A percentile compares a stretch with the other conserved stretches of the same genome.
Conservation (phyloP, 2,113 vertebrate species). For the Salminus brasiliensis region DNA sequence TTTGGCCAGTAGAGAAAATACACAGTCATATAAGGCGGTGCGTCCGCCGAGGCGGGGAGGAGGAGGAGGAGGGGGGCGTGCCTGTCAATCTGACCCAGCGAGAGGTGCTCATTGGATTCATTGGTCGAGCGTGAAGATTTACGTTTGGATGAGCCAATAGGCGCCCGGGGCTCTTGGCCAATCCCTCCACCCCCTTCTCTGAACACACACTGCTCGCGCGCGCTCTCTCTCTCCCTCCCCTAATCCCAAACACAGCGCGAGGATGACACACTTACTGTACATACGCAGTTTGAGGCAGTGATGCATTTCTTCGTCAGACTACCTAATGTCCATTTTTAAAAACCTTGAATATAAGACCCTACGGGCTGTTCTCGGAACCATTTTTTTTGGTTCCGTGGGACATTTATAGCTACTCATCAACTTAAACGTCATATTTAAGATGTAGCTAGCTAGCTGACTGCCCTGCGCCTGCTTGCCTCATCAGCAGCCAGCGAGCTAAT, state of each 20-base stretch:
- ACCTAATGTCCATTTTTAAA: slow-evolving; percentile 6
- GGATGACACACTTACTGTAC: slow-evolving; percentile 43
- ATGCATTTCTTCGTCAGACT: slow-evolving; percentile 32
- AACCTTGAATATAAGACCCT: neutral
- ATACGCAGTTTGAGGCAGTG: slow-evolving; percentile 6
- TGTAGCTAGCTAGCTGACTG: too few species aligned
- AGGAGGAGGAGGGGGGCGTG: slow-evolving; percentile 37
- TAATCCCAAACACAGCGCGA: slow-evolving; percentile 24
- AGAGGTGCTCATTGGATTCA: slow-evolving; percentile 73
- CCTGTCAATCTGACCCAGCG: slow-evolving; percentile 10
- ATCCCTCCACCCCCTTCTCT: slow-evolving; percentile 48
- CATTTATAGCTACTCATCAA: too few species aligned
- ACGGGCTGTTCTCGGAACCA: neutral
- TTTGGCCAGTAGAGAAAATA: slow-evolving; percentile 74
- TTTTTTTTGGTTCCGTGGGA: neutral
- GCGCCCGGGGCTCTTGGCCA: slow-evolving; percentile 36
- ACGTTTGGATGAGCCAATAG: slow-evolving; percentile 58
- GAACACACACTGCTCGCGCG: slow-evolving; percentile 38
- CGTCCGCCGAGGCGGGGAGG: slow-evolving; percentile 56
- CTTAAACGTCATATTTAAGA: too few species aligned
- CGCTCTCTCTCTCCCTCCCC: slow-evolving; percentile 53
- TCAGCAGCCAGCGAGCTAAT: too few species aligned
- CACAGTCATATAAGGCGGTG: slow-evolving; percentile 78
- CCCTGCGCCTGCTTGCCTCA: too few species aligned
- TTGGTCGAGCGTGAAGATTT: slow-evolving; percentile 73